These are phyloP conservation scores for Spea multiplicata DNA, from an alignment of 2,113 vertebrate species.

Conservation along the genomic window DNA sequence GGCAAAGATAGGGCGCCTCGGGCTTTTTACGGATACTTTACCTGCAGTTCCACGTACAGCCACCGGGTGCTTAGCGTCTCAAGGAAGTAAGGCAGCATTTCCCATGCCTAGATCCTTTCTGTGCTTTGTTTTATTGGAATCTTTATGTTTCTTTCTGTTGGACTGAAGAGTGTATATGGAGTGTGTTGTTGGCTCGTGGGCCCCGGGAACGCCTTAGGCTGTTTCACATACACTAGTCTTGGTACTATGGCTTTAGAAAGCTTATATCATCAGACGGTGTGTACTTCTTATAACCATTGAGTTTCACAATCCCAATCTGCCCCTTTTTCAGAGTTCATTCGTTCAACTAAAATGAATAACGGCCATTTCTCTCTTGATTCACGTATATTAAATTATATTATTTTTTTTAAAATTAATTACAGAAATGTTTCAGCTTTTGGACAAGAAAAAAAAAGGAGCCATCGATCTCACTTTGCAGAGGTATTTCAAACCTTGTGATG, in stretches of 20 bases:
- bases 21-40: no score
- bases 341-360: not conserved
- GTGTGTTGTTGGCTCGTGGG: no score
- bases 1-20: no score
- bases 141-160: no score
- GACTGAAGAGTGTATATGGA: no score
- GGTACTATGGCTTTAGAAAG: not conserved
- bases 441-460: constrained; percentile 59
- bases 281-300: no score
- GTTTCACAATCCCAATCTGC: not conserved
- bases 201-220: no score
- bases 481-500: constrained; percentile 45
- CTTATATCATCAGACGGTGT: not conserved
- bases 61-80: no score
- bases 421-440: constrained; percentile 64
- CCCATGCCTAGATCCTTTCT: no score
- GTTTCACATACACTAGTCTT: not conserved
- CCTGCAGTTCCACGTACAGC: no score
- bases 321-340: not conserved
- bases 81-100: no score
- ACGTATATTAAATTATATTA: not conserved
- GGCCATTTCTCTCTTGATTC: not conserved
- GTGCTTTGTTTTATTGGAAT: no score
- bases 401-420: constrained; percentile 37
- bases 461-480: constrained; percentile 64